Conservation (phyloP, 2,888 invertebrate species). For the Penaeus monodon region DNA sequence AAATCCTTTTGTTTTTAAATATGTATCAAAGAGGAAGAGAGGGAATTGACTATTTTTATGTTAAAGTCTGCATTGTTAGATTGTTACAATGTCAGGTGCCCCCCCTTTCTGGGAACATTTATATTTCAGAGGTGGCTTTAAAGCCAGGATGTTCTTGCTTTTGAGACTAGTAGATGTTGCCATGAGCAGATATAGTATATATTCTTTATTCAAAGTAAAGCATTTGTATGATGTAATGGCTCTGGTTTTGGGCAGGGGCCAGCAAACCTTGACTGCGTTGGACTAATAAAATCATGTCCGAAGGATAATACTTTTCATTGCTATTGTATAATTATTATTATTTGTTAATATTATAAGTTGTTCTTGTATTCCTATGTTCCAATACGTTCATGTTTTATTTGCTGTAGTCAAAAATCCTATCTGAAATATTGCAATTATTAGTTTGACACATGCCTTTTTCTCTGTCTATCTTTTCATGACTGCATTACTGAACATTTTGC, state of each 20-base stretch:
- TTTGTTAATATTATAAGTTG: slow-evolving; percentile 50
- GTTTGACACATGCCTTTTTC: slow-evolving; percentile 7
- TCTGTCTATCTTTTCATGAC: slow-evolving; percentile 33
- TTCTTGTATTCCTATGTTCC: slow-evolving; percentile 53
- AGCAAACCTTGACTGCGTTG: slow-evolving; percentile 45
- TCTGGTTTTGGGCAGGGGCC: slow-evolving; percentile 37
- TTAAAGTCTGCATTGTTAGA: too few species aligned
- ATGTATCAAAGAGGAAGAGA: too few species aligned
- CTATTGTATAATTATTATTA: slow-evolving; percentile 50
- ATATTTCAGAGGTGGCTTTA: too few species aligned
- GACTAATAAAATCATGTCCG: slow-evolving; percentile 47
- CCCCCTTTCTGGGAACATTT: too few species aligned
- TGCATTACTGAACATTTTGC: slow-evolving; percentile 21
- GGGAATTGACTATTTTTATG: too few species aligned
- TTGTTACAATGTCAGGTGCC: too few species aligned
- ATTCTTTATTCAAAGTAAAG: slow-evolving; percentile 24
- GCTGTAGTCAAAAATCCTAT: slow-evolving; percentile 36
- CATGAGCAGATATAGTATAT: slow-evolving; percentile 21
- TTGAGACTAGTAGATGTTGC: slow-evolving; percentile 20
- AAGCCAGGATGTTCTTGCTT: too few species aligned
- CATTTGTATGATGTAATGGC: slow-evolving; percentile 31
- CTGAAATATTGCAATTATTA: slow-evolving; percentile 25
- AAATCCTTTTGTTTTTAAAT: too few species aligned
- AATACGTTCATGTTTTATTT: slow-evolving; percentile 50
- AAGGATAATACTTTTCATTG: slow-evolving; percentile 41